These are phyloP conservation scores for Muscina levida DNA, from an alignment of 2,888 invertebrate species.

Conservation along the genomic window DNA sequence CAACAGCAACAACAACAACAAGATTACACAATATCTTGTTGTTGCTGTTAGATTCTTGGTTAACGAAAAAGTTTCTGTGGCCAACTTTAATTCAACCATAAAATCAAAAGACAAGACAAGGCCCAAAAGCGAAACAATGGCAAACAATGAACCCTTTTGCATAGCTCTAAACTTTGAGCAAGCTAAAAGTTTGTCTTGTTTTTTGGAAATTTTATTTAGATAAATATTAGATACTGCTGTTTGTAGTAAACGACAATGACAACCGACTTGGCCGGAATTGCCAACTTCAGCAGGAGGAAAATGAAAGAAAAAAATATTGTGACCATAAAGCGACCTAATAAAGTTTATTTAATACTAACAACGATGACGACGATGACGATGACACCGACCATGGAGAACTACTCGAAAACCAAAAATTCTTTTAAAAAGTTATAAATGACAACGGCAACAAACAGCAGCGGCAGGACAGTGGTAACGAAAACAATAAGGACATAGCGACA, in stretches of 20 bases:
- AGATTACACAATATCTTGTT: not conserved
- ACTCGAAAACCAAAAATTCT: constrained; percentile 50
- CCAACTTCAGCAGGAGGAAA: constrained; percentile 8
- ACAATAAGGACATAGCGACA: constrained; percentile 19
- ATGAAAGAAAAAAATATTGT: constrained; percentile 64
- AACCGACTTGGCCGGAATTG: not conserved
- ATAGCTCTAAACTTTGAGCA: not conserved
- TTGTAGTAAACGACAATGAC: not conserved
- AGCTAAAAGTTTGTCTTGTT: not conserved
- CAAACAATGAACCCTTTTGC: constrained; percentile 24
- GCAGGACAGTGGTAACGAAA: not conserved
- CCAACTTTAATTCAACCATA: constrained; percentile 20
- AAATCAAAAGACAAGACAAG: constrained; percentile 12
- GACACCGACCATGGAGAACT: too few relatives aligned
- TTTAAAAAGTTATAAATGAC: constrained; percentile 59
- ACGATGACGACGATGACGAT: too few relatives aligned
- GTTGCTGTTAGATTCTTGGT: not conserved
- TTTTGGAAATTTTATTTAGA: constrained; percentile 37
- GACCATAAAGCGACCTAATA: constrained; percentile 74
- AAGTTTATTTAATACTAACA: constrained; percentile 67
- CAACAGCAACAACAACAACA: not conserved
- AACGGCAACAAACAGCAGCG: constrained; percentile 34
- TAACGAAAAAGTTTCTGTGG: constrained; percentile 27
- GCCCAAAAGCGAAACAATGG: constrained; percentile 7
- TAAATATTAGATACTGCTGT: not conserved